phyloP scores from a whole-genome alignment of 2,113 vertebrate species.

The Plectropomus leopardus region DNA sequence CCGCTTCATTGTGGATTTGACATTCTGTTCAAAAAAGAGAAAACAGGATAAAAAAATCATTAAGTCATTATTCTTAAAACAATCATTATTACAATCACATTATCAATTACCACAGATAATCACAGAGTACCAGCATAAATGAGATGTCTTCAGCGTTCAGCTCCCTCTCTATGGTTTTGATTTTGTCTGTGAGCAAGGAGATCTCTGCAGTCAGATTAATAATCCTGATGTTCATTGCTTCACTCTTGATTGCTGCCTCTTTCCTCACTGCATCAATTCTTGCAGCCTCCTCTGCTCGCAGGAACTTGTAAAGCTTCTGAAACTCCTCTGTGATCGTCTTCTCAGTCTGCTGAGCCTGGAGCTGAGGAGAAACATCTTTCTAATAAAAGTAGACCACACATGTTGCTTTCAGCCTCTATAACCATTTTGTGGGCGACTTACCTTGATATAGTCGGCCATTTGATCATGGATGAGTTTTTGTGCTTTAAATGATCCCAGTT shows the following conservation, averaged over 20 bases:
- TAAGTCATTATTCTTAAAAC: background rate
- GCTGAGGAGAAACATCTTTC: conserved; percentile 27
- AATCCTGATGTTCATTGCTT: conserved; percentile 8
- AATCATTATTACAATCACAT: background rate
- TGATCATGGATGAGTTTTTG: background rate
- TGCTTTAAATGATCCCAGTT: background rate
- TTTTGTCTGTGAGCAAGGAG: conserved; percentile 12
- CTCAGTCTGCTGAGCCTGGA: conserved; percentile 61
- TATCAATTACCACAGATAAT: background rate
- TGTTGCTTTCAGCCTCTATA: no score
- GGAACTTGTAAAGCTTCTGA: conserved; percentile 45
- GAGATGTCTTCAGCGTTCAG: conserved; percentile 15
- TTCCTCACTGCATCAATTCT: conserved; percentile 43
- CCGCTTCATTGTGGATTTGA: background rate
- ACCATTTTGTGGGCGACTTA: background rate
- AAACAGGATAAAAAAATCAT: background rate
- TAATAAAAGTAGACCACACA: background rate
- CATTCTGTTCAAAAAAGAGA: conserved; percentile 22
- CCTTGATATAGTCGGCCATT: conserved; percentile 37
- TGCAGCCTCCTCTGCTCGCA: conserved; percentile 47
- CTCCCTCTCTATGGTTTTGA: background rate
- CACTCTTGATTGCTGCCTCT: conserved; percentile 32
- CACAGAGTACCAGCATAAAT: conserved; percentile 51
- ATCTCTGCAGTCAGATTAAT: conserved; percentile 26
- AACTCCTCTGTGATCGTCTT: conserved; percentile 41